These are phyloP conservation scores for Parapristionchus giblindavisi DNA, from an alignment of 2,888 invertebrate species.

Conservation along the genomic window DNA sequence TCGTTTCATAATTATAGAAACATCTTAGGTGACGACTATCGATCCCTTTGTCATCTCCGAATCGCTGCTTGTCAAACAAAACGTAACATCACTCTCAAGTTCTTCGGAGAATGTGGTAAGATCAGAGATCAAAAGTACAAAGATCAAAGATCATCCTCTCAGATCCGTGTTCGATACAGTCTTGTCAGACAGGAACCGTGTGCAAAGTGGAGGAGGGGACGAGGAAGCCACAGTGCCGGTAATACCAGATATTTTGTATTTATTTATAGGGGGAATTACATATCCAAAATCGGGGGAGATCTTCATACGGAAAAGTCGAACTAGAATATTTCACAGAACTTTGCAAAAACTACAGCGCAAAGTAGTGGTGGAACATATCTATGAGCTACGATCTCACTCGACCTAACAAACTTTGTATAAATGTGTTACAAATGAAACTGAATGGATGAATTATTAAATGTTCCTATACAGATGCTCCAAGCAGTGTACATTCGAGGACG, in stretches of 20 bases:
- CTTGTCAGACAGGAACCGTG: conserved; percentile 82
- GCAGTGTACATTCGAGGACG: conserved; percentile 80
- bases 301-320: too few species aligned
- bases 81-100: conserved; percentile 72
- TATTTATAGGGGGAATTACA: too few species aligned
- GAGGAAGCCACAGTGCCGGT: conserved; percentile 81
- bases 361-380: too few species aligned
- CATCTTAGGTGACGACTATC: conserved; percentile 57
- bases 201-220: conserved; percentile 82
- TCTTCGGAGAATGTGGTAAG: conserved; percentile 73
- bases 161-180: conserved; percentile 84
- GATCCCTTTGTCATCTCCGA: conserved; percentile 55
- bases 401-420: too few species aligned
- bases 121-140: not conserved
- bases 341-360: too few species aligned
- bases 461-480: conserved; percentile 80
- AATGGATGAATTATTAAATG: not conserved
- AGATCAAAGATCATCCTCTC: not conserved
- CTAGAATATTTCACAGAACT: too few species aligned
- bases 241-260: conserved; percentile 61
- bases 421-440: not conserved
- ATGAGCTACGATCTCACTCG: too few species aligned
- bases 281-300: too few species aligned
- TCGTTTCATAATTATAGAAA: too few species aligned
- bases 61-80: conserved; percentile 69